Base-by-base conservation (phyloP, 2,113 vertebrate species). In the Psammodynastes pulverulentus region DNA sequence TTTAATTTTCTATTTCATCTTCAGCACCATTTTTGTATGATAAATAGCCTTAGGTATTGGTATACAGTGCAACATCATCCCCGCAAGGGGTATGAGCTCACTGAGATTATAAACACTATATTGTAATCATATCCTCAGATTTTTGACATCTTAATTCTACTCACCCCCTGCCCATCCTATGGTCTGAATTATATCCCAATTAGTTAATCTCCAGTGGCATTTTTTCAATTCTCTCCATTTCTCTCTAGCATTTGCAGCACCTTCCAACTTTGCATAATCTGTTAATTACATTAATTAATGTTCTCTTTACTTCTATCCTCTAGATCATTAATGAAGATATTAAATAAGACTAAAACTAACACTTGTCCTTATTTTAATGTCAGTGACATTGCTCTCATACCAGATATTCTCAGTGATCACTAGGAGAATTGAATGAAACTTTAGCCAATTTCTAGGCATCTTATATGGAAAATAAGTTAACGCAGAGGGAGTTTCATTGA, bases 331-430 rank as follows among this genome's bases (percentile, higher is more conserved):
- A 89, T 87, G 19, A 54, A 95, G 39, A 93, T 51, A 8, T 62
- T 93, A 93, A 93, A 93, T 90, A 90, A 87, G 72, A 91, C 92
- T 7, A 93, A 84, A 84, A 29, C 46, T 90, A 89, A 48, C 29
- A 92, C 3, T 1, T 87, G 1, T 79, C 88, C 91, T 79, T 86
- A 17, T 19, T 93, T 3, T 58, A 90, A 67, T 0, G 0, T 0
- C 0, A 53, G 87, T 46, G 9, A 46, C 89, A 94, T 88, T 84
- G 52, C 29, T 58, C 39, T 93, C 49, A 90, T 84, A 84, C 2
- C 85, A 9, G 89, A 2, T n/a, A 90, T 0, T 46, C n/a, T 0
- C 4, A 93, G 86, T 93, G 67, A 93, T 53, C 87, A 93, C 46
- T 85, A 62, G 45, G 9, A 51, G 67, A 85, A 86, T 26, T 26